phyloP scores from a whole-genome alignment of 2,113 vertebrate genomes.

The Chinchilla lanigera region DNA sequence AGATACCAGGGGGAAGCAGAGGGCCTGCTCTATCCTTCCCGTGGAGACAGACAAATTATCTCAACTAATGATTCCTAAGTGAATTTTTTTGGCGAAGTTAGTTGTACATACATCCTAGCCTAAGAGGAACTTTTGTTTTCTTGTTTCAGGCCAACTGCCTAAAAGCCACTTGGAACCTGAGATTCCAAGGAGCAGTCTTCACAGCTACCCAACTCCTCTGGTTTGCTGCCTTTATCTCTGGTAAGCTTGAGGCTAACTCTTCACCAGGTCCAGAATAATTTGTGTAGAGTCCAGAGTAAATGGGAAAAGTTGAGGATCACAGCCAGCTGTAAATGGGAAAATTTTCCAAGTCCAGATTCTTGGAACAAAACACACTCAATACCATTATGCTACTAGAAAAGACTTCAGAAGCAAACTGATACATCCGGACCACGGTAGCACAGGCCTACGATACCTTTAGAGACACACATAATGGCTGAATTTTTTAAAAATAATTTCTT shows the following conservation, averaged over 20 bases:
- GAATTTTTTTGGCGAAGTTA: not conserved
- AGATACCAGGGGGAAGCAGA: not conserved
- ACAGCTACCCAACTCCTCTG: slow-evolving; percentile 35
- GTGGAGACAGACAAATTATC: not conserved
- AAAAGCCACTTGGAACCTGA: slow-evolving; percentile 13
- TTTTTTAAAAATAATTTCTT: not conserved
- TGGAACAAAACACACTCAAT: not conserved
- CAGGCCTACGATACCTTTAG: not conserved
- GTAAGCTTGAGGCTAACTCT: slow-evolving; percentile 38
- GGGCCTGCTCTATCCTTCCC: no score
- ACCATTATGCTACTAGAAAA: not conserved
- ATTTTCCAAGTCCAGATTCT: not conserved
- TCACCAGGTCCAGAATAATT: not conserved
- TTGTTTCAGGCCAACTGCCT: slow-evolving; percentile 69
- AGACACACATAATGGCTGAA: not conserved
- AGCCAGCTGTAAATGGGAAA: not conserved
- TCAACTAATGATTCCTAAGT: not conserved
- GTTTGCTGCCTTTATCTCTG: slow-evolving; percentile 60
- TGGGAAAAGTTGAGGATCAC: not conserved
- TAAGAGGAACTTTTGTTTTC: not conserved
- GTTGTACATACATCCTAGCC: not conserved
- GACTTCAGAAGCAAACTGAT: not conserved
- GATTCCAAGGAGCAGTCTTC: not conserved
- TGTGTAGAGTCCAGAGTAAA: not conserved
- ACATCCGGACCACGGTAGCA: no score